phyloP scores from a whole-genome alignment of 1,140 invertebrate species.

The Papilio polyxenes region DNA sequence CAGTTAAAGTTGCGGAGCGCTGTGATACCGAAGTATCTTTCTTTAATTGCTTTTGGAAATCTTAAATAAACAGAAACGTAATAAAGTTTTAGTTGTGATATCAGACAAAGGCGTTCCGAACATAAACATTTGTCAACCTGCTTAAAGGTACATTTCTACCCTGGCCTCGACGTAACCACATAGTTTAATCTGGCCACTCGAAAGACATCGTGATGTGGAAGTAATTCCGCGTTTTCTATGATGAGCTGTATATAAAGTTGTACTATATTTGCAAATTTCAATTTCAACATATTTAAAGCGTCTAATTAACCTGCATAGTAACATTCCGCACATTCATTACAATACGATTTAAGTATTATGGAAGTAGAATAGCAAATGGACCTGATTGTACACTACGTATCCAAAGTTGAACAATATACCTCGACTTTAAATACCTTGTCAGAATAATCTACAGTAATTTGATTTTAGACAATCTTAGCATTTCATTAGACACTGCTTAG shows the following conservation, averaged over 20 bases:
- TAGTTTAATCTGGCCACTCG: too few species aligned
- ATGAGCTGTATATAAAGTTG: too few species aligned
- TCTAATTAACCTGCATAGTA: background rate
- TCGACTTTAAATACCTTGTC: background rate
- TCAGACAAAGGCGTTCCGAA: conserved; percentile 1
- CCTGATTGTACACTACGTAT: background rate
- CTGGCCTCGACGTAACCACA: too few species aligned
- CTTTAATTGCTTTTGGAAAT: conserved; percentile 9
- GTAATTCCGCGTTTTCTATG: too few species aligned
- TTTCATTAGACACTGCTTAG: background rate
- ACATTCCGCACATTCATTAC: background rate
- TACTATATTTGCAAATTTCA: background rate
- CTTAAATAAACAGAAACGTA: background rate
- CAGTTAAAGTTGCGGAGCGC: conserved; percentile 2
- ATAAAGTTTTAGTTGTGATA: background rate
- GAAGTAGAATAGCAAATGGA: background rate
- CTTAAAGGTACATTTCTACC: background rate
- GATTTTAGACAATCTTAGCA: background rate
- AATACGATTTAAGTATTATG: background rate
- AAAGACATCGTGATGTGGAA: too few species aligned
- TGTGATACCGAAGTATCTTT: conserved; percentile 18
- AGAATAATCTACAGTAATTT: background rate
- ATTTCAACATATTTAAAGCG: background rate
- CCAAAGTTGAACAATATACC: background rate
- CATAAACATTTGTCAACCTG: background rate